Base-by-base conservation (phyloP, 2,797 vertebrate genomes). In the Sebastes dallii region DNA sequence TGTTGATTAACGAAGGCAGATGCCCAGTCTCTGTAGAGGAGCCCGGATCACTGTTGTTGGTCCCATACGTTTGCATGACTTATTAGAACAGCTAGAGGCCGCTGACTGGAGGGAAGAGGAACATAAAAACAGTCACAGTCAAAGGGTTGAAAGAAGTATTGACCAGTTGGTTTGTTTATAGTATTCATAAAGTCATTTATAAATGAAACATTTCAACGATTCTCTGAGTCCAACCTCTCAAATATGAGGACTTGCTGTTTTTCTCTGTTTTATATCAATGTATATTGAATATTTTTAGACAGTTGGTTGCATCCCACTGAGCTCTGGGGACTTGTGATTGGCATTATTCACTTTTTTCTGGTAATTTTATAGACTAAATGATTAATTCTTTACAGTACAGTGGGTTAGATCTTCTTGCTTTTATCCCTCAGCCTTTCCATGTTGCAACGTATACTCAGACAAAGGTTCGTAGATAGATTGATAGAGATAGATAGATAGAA, bases 1-100 rank as follows among this genome's bases (percentile, higher is more conserved):
- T 1, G 52, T 75, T 97, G 96, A 97, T 97, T 97, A 97, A 96
- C 94, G 92, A 77, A 96, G 96, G 96, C 96, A 97, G 97, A 96
- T 96, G 96, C 94, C 95, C 95, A 90, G 92, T 96, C 96, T 97
- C 96, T 96, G 96, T 93, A 95, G 95, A 94, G 93, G 22, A 94
- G 93, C 93, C 61, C 88, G 89, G 89, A 92, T 92, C 88, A 5
- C 88, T 55, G 94, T 94, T 95, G 94, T 96, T 96, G 95, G 94
- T 96, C 94, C 93, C 91, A 3, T 67, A 91, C 93, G 91, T 97
- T 96, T 96, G 93, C 90, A 89, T 52, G 92, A 96, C 91, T 95
- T 95, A 96, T 96, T 96, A 96, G 91, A 95, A 16, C 68, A 77
- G 54, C 55, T 8, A 29, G 20, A 70, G 42, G n/a, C 93, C 84